Percentiles rank a stretch among this genome's conserved stretches.
phyloP scores from a whole-genome alignment of 1,140 invertebrate genomes.

The Oncopodura yosiiana region DNA sequence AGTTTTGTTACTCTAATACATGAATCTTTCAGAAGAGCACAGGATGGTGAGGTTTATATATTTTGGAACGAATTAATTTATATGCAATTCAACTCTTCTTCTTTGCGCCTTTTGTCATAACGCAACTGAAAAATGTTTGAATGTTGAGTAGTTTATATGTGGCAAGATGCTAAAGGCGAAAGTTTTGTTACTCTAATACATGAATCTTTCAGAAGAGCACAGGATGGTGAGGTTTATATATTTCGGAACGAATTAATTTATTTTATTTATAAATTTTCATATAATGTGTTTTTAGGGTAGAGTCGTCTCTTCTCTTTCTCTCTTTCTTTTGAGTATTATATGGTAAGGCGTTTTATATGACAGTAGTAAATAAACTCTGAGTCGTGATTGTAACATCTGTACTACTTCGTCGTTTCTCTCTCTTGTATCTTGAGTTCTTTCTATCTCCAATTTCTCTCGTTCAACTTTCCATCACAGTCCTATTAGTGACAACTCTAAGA shows the following conservation, averaged over 20 bases:
- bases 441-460: no score
- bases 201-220: neutral
- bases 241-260: constrained; percentile 23
- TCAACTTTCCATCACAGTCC: no score
- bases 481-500: neutral
- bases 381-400: neutral
- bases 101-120: no score
- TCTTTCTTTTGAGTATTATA: no score
- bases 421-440: no score
- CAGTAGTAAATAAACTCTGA: neutral
- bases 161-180: neutral
- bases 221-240: no score
- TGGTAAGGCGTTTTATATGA: neutral
- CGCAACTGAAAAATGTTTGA: no score
- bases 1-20: neutral
- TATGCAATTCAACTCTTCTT: no score
- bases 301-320: no score
- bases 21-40: neutral
- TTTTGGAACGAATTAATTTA: no score
- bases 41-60: no score
- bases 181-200: neutral
- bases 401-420: neutral
- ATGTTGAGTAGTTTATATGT: no score
- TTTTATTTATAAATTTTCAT: constrained; percentile 32
- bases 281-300: constrained; percentile 6